These are phyloP conservation scores for Tenthredo mesomela DNA, from an alignment of 2,888 invertebrate species.

Conservation along the genomic window DNA sequence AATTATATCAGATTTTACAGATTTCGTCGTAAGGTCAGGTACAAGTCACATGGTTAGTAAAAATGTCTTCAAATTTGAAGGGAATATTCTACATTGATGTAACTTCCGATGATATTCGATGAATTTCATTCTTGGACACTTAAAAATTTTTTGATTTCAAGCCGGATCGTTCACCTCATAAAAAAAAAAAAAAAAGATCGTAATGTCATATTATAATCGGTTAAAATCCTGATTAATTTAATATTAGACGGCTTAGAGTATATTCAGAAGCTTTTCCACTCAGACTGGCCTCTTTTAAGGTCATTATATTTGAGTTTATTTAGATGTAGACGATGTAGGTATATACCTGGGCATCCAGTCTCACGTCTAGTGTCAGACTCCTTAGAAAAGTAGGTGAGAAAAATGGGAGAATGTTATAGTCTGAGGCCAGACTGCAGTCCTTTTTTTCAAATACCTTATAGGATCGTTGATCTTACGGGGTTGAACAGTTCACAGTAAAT, in stretches of 20 bases:
- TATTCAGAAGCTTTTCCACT: not conserved
- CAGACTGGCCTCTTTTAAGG: not conserved
- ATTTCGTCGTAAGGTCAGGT: too few relatives aligned
- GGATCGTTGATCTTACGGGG: not conserved
- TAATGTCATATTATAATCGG: not conserved
- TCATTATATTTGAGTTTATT: constrained; percentile 3
- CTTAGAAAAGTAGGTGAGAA: constrained; percentile 26
- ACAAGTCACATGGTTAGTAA: too few relatives aligned
- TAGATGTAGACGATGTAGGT: not conserved
- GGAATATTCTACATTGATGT: too few relatives aligned
- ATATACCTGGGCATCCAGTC: not conserved
- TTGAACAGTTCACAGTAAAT: too few relatives aligned
- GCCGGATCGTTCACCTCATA: too few relatives aligned
- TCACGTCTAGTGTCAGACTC: not conserved
- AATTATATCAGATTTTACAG: too few relatives aligned
- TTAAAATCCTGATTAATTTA: not conserved
- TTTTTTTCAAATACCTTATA: not conserved
- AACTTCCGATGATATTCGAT: too few relatives aligned
- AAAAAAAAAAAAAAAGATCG: too few relatives aligned
- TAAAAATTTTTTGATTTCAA: too few relatives aligned
- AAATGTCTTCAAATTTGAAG: too few relatives aligned
- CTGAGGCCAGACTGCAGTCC: not conserved
- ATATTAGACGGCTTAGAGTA: not conserved
- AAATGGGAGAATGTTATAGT: not conserved
- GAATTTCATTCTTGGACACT: too few relatives aligned